Base-by-base conservation (phyloP, 2,797 vertebrate genomes). In the Eremophila alpestris region DNA sequence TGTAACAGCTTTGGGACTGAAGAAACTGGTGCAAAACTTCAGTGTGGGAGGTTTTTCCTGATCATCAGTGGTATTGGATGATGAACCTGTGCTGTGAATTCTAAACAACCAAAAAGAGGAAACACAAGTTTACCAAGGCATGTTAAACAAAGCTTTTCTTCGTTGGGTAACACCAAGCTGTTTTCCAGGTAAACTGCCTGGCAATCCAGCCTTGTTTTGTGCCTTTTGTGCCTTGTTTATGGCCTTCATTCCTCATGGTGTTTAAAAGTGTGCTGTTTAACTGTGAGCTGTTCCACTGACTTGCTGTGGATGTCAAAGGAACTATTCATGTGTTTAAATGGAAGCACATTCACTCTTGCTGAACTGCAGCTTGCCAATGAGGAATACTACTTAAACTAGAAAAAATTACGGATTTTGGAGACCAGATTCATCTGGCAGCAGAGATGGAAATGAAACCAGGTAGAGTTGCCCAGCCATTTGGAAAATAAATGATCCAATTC, bases 401-500 rank as follows among this genome's bases (percentile, higher is more conserved):
- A 93, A 81, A 94, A 87, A 70, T 79, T 93, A 93, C 1, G 11
- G 77, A 86, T 94, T 94, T 94, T 96, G 94, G 93, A 96, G 94
- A 59, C 86, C 83, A 74, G 54, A 84, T 78, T 87, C 62, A 41
- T 96, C 93, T 97, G 95, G 94, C 95, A 97, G 90, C 78, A 65
- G 88, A 77, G 73, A 90, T 96, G 96, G 95, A 97, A 96, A 95
- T 49, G 75, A 89, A 95, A 95, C 38, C 77, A 96, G 91, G 95
- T 96, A 93, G 94, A 92, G 78, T 89, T 96, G 90, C 70, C 75
- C 83, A 87, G 88, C 54, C 26, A 0, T 71, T 93, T 69, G 96
- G 94, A 96, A 97, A 97, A 96, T 82, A 93, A 93, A 83, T 5
- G 90, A 70, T 95, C 94, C 93, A 96, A 87, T 94, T 96, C 94